Evolutionary conservation across 2,888 invertebrate species (phyloP).

Genomic region (Dascillus cervinus): DNA sequence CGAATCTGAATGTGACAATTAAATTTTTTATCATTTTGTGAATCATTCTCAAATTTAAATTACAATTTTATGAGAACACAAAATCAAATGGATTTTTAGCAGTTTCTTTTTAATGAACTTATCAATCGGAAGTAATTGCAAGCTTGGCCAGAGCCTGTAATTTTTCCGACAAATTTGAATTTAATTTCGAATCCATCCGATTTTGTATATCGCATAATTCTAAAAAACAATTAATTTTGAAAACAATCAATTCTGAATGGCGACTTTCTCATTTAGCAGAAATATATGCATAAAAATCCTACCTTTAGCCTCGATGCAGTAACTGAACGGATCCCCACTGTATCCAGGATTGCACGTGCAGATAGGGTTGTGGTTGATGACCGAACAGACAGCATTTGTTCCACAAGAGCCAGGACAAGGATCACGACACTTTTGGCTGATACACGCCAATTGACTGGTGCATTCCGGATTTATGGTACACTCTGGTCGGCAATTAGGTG

Average conservation of each 20-base stretch:
- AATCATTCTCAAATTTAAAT: background rate
- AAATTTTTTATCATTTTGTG: background rate
- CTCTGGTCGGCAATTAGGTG: constrained; percentile 53
- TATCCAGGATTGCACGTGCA: constrained; percentile 48
- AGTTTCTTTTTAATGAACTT: background rate
- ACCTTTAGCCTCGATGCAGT: constrained; percentile 53
- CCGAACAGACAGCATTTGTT: constrained; percentile 43
- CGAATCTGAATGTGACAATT: background rate
- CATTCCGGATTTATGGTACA: constrained; percentile 51
- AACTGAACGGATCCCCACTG: constrained; percentile 68
- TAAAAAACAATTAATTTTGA: too few species aligned
- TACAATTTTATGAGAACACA: background rate
- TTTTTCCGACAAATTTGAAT: too few species aligned
- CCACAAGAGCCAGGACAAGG: constrained; percentile 51
- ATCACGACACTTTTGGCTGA: constrained; percentile 37
- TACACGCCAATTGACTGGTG: constrained; percentile 39
- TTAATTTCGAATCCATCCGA: too few species aligned
- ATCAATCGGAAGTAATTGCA: too few species aligned
- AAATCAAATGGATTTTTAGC: background rate
- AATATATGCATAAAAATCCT: constrained; percentile 20
- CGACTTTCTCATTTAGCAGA: too few species aligned
- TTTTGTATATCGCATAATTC: too few species aligned
- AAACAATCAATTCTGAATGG: too few species aligned
- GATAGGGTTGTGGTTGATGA: constrained; percentile 63
- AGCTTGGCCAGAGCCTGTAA: too few species aligned